Evolutionary conservation across 2,797 vertebrate species (phyloP).

Genomic region (Hoplostethus atlanticus): DNA sequence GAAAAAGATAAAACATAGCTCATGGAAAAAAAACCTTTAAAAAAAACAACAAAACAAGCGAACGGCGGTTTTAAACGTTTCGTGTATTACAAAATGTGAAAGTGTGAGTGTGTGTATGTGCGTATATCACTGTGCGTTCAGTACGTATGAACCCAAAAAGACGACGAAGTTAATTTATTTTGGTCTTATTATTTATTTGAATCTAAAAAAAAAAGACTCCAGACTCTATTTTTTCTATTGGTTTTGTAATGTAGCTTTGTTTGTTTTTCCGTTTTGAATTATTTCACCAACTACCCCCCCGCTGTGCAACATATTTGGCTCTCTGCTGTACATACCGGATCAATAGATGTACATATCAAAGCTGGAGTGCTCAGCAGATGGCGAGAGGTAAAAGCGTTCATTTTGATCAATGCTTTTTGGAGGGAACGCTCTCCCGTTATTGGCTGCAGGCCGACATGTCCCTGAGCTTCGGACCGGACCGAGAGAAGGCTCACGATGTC

Average conservation of each 20-base stretch:
- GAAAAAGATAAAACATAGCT: constrained; percentile 48
- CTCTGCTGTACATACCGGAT: constrained; percentile 33
- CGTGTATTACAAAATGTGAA: constrained; percentile 59
- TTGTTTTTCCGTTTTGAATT: constrained; percentile 49
- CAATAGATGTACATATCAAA: constrained; percentile 13
- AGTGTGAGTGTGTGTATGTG: constrained; percentile 44
- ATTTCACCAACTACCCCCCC: constrained; percentile 38
- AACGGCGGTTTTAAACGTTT: constrained; percentile 55
- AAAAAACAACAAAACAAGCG: constrained; percentile 18
- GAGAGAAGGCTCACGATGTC: constrained; percentile 43
- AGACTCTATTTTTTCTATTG: constrained; percentile 77
- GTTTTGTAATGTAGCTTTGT: constrained; percentile 64
- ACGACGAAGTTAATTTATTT: constrained; percentile 28
- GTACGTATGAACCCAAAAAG: constrained; percentile 51
- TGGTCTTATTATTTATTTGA: constrained; percentile 66
- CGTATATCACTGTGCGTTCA: constrained; percentile 48
- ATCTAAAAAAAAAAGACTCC: constrained; percentile 50
- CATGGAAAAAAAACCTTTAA: constrained; percentile 23
- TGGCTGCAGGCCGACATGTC: constrained; percentile 8
- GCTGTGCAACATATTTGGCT: constrained; percentile 28
- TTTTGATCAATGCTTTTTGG: constrained; percentile 24
- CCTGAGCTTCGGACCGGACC: constrained; percentile 15
- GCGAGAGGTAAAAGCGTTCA: not conserved
- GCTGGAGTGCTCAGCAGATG: constrained; percentile 8
- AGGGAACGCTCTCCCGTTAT: constrained; percentile 4